phyloP scores from a whole-genome alignment of 1,140 invertebrate genomes.

The Maconellicoccus hirsutus region DNA sequence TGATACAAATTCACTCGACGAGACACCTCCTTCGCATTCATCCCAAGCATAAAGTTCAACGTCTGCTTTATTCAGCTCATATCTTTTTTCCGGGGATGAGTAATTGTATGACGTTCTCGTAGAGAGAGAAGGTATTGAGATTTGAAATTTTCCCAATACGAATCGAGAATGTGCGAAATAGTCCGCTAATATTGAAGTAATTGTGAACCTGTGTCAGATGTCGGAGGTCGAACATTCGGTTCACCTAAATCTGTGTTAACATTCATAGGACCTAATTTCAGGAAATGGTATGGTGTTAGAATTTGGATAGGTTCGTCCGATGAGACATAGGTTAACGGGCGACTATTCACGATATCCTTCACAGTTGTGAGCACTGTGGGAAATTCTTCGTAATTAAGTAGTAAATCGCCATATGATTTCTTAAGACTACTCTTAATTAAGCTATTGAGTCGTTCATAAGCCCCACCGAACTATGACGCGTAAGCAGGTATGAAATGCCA shows the following conservation, averaged over 20 bases:
- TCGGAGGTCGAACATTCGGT: no score
- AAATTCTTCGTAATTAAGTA: not conserved
- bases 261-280: not conserved
- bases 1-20: slow-evolving; percentile 34
- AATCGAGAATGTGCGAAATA: no score
- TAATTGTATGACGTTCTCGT: no score
- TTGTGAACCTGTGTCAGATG: no score
- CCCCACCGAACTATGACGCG: not conserved
- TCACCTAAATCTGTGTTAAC: not conserved
- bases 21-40: slow-evolving; percentile 35
- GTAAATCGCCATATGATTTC: no score
- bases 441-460: not conserved
- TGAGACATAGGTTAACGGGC: not conserved
- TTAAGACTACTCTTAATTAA: not conserved
- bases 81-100: no score
- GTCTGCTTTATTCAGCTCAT: slow-evolving; percentile 33
- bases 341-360: not conserved
- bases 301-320: not conserved
- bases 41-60: slow-evolving; percentile 36
- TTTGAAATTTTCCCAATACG: no score
- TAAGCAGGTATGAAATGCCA: not conserved
- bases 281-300: not conserved
- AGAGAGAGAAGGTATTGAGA: no score
- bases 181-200: no score
- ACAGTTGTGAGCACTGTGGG: not conserved